Evolutionary conservation across 2,888 invertebrate genomes (phyloP), one percentile per base, ranked within the genome.

Genomic region (Cloeon dipterum): DNA sequence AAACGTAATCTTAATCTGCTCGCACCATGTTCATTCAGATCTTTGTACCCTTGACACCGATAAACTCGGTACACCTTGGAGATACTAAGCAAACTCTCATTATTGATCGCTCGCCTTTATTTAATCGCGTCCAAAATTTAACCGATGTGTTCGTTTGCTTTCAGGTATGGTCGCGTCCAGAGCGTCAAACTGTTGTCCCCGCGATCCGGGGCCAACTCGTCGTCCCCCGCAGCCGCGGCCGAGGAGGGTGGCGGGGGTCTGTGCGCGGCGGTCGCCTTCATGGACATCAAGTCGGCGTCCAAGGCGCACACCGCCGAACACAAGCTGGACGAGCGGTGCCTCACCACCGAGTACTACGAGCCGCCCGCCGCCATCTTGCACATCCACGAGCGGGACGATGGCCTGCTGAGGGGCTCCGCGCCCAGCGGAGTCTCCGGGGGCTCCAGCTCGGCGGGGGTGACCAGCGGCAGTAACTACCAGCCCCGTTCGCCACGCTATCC

Each of bases 111-210:
- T n/a, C n/a, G n/a, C n/a, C n/a, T n/a, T n/a, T n/a, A n/a, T n/a
- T n/a, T n/a, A n/a, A n/a, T n/a, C n/a, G n/a, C n/a, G n/a, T n/a
- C n/a, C n/a, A n/a, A n/a, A n/a, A n/a, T n/a, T n/a, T n/a, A n/a
- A n/a, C n/a, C n/a, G n/a, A n/a, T n/a, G n/a, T n/a, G n/a, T n/a
- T n/a, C n/a, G n/a, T n/a, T n/a, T n/a, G n/a, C n/a, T n/a, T n/a
- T n/a, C n/a, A 88, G 88, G 69, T 88, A 86, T 85, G 88, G 88
- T 68, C 85, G 85, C 68, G 88, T 89, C 66, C 89, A 89, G 69
- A 88, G 82, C 72, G 85, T 86, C 69, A 86, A 85, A 66, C 68
- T 88, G 63, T 70, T 86, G 70, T 71, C 77, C 50, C 62, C 46
- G 39, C 45, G 45, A 32, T 53, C 54, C 50, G 54, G 53, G 54